Evolutionary conservation across 1,140 invertebrate species (phyloP).

Genomic region (Lepidurus packardi): DNA sequence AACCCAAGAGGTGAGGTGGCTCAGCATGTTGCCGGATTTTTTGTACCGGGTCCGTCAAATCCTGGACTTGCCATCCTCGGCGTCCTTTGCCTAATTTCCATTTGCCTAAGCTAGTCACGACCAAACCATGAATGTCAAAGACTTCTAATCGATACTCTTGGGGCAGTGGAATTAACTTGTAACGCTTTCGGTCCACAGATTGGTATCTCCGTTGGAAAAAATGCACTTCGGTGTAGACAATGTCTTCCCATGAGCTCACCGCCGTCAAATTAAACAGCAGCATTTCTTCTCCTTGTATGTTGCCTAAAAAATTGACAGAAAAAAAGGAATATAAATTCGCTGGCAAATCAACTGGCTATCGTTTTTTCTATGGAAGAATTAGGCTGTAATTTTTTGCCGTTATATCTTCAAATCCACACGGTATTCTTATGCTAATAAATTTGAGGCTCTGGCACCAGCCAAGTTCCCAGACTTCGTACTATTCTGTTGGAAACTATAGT

Average conservation of each 20-base stretch:
- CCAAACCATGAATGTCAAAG: conserved; percentile 24
- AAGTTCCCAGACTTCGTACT: background rate
- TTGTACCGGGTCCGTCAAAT: conserved; percentile 28
- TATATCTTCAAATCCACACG: background rate
- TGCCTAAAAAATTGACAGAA: background rate
- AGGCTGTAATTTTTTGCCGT: no score
- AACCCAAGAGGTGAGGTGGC: conserved; percentile 27
- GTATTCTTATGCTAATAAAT: background rate
- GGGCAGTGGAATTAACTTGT: conserved; percentile 18
- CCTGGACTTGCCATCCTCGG: conserved; percentile 32
- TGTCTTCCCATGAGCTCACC: conserved; percentile 24
- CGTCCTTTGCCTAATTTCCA: conserved; percentile 30
- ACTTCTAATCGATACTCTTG: conserved; percentile 28
- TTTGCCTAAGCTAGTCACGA: conserved; percentile 25
- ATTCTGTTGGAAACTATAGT: background rate
- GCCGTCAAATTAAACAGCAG: conserved; percentile 29
- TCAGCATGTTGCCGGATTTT: background rate
- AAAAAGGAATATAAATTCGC: background rate
- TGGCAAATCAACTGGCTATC: background rate
- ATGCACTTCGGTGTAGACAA: conserved; percentile 28
- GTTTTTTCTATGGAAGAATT: background rate
- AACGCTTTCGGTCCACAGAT: background rate
- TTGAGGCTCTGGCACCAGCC: background rate
- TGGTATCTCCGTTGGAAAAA: conserved; percentile 29
- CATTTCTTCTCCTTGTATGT: conserved; percentile 28